Evolutionary conservation across 2,888 invertebrate species (phyloP).

Genomic region (Aporophyla lueneburgensis): DNA sequence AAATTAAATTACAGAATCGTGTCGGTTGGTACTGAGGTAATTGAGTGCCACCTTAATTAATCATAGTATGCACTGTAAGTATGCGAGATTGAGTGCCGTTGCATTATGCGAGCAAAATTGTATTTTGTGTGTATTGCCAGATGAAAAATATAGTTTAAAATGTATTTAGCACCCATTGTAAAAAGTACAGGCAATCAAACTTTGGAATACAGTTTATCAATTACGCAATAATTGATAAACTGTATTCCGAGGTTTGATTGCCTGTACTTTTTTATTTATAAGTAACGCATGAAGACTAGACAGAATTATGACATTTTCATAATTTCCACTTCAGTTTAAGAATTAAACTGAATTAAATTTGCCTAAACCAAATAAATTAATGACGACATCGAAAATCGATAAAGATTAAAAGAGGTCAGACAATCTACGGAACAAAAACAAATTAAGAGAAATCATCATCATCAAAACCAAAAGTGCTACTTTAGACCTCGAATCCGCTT

Average conservation of each 20-base stretch:
- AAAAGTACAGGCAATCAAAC: no score
- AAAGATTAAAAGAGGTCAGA: not conserved
- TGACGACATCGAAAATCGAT: not conserved
- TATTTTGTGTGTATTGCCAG: not conserved
- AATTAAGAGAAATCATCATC: conserved; percentile 1
- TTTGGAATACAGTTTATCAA: no score
- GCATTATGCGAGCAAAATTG: conserved; percentile 35
- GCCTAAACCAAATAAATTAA: not conserved
- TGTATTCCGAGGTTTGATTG: not conserved
- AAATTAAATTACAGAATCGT: conserved; percentile 70
- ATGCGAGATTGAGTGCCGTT: conserved; percentile 52
- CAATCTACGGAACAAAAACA: not conserved
- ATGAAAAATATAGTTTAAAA: not conserved
- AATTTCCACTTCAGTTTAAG: not conserved
- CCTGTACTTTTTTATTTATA: not conserved
- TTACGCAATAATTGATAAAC: no score
- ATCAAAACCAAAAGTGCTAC: conserved; percentile 19
- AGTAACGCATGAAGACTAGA: not conserved
- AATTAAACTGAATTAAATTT: not conserved
- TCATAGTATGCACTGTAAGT: conserved; percentile 53
- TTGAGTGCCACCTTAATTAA: conserved; percentile 70
- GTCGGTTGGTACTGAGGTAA: conserved; percentile 63
- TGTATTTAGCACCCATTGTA: not conserved
- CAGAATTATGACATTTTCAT: not conserved
- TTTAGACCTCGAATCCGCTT: conserved; percentile 65